Base-by-base conservation (phyloP, 30 jellyfish, hydroid and myxozoan species). In the Aurelia coerulea region DNA sequence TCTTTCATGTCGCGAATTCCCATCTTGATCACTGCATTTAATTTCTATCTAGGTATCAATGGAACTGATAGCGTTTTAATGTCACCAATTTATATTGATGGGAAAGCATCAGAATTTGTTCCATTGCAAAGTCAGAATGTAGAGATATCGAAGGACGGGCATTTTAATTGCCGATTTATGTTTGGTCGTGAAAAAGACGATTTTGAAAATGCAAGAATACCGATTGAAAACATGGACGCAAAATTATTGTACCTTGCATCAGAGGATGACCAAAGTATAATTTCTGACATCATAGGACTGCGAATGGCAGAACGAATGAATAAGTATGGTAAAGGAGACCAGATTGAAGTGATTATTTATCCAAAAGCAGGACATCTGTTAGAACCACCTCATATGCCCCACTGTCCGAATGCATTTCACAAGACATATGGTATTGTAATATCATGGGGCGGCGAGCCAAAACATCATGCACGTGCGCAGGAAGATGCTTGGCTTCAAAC, bases 281-380 rank as follows among this genome's bases (percentile, higher is more conserved):
- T 64, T 73, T 31, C 64, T 49, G 79, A 58, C 33, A 60, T 60
- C 35, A 23, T 60, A 2, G 70, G 70, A 60, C 33, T 17, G 35
- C 70, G 70, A 17, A 60, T 60, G 70, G 70, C 7, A 13, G 70
- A 60, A 12, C 70, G 70, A 1, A 60, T 60, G 70, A 13, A 23
- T 0, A 50, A 51, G 3, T 12, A 35, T 71, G 86, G 80, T 23
- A 58, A 60, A 16, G 69, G 35, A 23, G 77, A 68, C 13, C 73
- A 58, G 1, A 10, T 80, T 5, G 62, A 32, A 62, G 46, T 41
- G 35, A 9, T 81, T 13, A 12, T 76, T 14, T 88, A 88, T 51
- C 97, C 97, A 11, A 59, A 69, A 62, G 80, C 97, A 3, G 97
- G 97, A 12, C 97, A 88, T 88, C 75, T 88, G n/a, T 29, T 88